A percentile compares a stretch with the other conserved stretches of the same genome.
phyloP scores from a whole-genome alignment of 2,888 invertebrate species.

The Platycheirus rosarum region DNA sequence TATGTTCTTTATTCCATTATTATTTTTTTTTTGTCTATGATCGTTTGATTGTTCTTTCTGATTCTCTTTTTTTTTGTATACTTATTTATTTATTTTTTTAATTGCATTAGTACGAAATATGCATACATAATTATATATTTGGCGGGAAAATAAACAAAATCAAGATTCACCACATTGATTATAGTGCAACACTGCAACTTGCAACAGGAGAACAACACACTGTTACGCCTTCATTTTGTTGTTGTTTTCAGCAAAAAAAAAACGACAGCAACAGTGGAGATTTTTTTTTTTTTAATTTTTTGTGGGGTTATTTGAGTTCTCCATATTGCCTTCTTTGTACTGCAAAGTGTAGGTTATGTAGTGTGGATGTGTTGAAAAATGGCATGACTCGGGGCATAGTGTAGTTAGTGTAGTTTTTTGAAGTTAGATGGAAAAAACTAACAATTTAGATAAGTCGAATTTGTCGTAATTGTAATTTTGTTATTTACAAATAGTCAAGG shows the following conservation, averaged over 20 bases:
- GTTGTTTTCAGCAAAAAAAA: too few species aligned
- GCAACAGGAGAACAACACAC: slow-evolving; percentile 10
- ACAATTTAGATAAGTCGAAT: not conserved
- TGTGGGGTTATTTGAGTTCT: slow-evolving; percentile 68
- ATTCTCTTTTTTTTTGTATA: slow-evolving; percentile 14
- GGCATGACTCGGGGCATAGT: slow-evolving; percentile 44
- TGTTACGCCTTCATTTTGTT: not conserved
- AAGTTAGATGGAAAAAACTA: not conserved
- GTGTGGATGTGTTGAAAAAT: slow-evolving; percentile 31
- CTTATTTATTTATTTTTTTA: slow-evolving; percentile 21
- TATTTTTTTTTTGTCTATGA: slow-evolving; percentile 36
- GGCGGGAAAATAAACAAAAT: slow-evolving; percentile 70
- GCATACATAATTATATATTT: slow-evolving; percentile 69
- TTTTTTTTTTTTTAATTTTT: not conserved
- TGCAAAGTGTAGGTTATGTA: slow-evolving; percentile 5
- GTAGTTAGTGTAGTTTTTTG: not conserved
- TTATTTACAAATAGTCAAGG: slow-evolving; percentile 38
- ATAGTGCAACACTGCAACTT: slow-evolving; percentile 6
- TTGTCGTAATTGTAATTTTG: slow-evolving; percentile 55
- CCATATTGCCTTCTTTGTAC: slow-evolving; percentile 29
- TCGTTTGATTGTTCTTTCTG: slow-evolving; percentile 53
- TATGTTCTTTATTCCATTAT: slow-evolving; percentile 48
- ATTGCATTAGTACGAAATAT: slow-evolving; percentile 54
- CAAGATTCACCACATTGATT: slow-evolving; percentile 32
- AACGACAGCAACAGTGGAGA: too few species aligned